These are phyloP conservation scores for Drosophila pruinosa DNA, from an alignment of 1,140 invertebrate species.

Conservation along the genomic window DNA sequence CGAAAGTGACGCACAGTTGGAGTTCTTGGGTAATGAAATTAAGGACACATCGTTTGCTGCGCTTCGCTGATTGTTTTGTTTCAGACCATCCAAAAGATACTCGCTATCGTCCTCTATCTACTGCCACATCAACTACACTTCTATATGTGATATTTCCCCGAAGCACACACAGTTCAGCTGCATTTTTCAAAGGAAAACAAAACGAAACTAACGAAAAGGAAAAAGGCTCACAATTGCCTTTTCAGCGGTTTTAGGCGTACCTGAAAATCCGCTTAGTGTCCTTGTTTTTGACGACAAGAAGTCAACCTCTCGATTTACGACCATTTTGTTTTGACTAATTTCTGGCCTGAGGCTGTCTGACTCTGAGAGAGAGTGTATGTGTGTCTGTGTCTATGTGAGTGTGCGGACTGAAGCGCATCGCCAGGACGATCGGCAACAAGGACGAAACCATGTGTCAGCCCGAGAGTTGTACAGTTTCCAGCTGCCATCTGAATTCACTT, in stretches of 20 bases:
- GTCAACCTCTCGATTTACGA: constrained; percentile 82
- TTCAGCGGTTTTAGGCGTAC: constrained; percentile 32
- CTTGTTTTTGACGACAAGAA: constrained; percentile 77
- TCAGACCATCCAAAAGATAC: constrained; percentile 50
- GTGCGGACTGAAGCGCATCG: constrained; percentile 51
- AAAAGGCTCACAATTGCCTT: constrained; percentile 25
- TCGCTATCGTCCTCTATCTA: constrained; percentile 4
- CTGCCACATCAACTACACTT: not conserved
- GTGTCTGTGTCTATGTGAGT: constrained; percentile 8
- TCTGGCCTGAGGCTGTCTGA: constrained; percentile 28
- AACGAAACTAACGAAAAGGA: not conserved
- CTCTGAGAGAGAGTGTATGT: not conserved
- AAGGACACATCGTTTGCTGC: constrained; percentile 75
- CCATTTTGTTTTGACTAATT: constrained; percentile 82
- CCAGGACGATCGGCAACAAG: constrained; percentile 12
- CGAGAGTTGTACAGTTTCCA: constrained; percentile 75
- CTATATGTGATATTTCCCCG: constrained; percentile 42
- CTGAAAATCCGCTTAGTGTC: constrained; percentile 68
- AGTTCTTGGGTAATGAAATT: constrained; percentile 74
- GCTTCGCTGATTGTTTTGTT: constrained; percentile 77
- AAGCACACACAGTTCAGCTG: constrained; percentile 48
- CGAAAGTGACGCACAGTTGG: constrained; percentile 68
- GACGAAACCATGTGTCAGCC: constrained; percentile 53
- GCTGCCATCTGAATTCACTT: constrained; percentile 43
- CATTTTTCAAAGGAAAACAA: constrained; percentile 55